A percentile compares a stretch with the other conserved stretches of the same genome.
Conservation (phyloP, 2,888 invertebrate genomes). For the Ochlodes sylvanus region DNA sequence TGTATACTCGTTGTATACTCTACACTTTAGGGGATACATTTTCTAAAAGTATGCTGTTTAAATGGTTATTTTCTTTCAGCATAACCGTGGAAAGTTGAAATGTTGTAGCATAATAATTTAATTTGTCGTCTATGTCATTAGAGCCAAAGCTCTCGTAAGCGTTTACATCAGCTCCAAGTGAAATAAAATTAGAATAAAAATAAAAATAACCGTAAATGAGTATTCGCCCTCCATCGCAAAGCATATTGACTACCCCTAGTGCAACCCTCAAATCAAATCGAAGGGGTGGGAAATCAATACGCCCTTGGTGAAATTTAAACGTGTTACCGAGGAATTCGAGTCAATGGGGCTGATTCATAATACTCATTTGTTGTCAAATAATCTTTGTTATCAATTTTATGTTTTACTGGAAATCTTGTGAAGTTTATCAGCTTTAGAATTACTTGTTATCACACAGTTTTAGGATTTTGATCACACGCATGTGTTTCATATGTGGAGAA, state of each 20-base stretch:
- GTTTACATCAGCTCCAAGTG: background rate
- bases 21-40: no score
- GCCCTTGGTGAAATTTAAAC: conserved; percentile 74
- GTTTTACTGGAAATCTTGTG: background rate
- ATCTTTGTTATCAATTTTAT: background rate
- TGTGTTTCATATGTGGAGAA: no score
- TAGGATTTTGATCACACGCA: no score
- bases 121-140: no score
- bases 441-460: no score
- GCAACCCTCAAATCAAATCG: conserved; percentile 50
- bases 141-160: background rate
- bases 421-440: no score
- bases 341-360: conserved; percentile 15
- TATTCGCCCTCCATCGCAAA: conserved; percentile 46
- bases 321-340: conserved; percentile 61
- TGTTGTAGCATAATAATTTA: no score
- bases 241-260: conserved; percentile 58
- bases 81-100: no score
- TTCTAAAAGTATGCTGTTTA: no score
- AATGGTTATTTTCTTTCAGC: no score
- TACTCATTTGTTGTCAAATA: conserved; percentile 1
- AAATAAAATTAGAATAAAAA: conserved; percentile 18
- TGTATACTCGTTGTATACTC: no score
- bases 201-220: conserved; percentile 39
- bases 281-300: conserved; percentile 72